Evolutionary conservation across 2,797 vertebrate genomes (phyloP).

Genomic region (Acanthurus lineatus): DNA sequence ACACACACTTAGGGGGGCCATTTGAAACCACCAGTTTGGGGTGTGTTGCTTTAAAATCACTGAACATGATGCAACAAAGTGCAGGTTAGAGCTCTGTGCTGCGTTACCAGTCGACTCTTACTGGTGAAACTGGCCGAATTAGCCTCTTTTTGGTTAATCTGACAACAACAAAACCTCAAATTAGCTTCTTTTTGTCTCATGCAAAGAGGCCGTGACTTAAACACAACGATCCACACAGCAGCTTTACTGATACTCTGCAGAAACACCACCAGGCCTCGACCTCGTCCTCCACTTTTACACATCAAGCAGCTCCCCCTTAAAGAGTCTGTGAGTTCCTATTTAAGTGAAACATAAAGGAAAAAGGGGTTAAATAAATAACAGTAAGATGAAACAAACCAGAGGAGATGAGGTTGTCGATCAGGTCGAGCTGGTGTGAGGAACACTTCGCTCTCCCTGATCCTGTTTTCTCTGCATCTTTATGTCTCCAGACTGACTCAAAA

Average conservation of each 20-base stretch:
- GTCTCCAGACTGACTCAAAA: background rate
- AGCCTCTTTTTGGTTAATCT: background rate
- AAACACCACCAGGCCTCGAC: background rate
- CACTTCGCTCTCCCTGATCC: background rate
- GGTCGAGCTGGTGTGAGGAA: constrained; percentile 33
- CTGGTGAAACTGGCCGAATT: no score
- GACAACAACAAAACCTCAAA: background rate
- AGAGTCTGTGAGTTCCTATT: background rate
- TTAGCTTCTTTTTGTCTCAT: background rate
- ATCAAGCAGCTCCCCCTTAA: background rate
- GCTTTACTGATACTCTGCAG: background rate
- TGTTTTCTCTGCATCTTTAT: background rate
- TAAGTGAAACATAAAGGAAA: background rate
- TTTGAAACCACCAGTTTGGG: no score
- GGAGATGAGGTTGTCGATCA: constrained; percentile 1
- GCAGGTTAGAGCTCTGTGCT: no score
- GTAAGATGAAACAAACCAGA: background rate
- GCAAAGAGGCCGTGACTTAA: background rate
- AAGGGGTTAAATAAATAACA: constrained; percentile 5
- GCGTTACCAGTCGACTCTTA: no score
- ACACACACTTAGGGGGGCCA: no score
- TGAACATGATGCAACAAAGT: background rate
- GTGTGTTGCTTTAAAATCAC: background rate
- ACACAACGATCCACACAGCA: background rate
- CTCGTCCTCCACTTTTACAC: background rate